phyloP scores from a whole-genome alignment of 2,888 invertebrate genomes.

The Tinea pellionella region DNA sequence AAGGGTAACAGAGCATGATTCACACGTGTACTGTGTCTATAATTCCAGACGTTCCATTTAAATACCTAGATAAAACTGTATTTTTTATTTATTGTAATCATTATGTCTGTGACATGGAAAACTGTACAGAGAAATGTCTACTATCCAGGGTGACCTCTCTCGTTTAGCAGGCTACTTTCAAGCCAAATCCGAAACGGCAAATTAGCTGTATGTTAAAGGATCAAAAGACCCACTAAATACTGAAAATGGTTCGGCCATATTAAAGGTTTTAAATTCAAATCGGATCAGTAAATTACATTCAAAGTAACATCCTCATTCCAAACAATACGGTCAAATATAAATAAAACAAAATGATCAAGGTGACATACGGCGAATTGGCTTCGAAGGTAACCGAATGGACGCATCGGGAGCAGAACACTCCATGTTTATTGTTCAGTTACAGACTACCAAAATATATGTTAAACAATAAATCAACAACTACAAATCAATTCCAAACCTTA shows the following conservation, averaged over 20 bases:
- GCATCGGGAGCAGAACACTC: slow-evolving; percentile 8
- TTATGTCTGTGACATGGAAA: too few relatives aligned
- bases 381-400: not conserved
- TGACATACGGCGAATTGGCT: slow-evolving; percentile 11
- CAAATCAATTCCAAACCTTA: not conserved
- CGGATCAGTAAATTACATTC: not conserved
- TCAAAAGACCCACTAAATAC: too few relatives aligned
- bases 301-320: slow-evolving; percentile 7
- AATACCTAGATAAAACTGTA: too few relatives aligned
- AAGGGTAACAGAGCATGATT: not conserved
- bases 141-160: too few relatives aligned
- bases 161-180: too few relatives aligned
- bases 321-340: not conserved
- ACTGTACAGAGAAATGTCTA: too few relatives aligned
- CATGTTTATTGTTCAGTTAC: not conserved
- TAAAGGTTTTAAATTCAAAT: not conserved
- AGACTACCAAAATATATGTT: not conserved
- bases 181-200: too few relatives aligned
- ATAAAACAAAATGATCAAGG: not conserved
- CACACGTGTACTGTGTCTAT: not conserved
- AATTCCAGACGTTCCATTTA: too few relatives aligned
- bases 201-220: too few relatives aligned
- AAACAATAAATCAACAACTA: not conserved
- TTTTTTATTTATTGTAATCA: too few relatives aligned
- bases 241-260: not conserved